Base-by-base conservation (phyloP, 1,140 invertebrate genomes). In the Hylaeus volcanicus region DNA sequence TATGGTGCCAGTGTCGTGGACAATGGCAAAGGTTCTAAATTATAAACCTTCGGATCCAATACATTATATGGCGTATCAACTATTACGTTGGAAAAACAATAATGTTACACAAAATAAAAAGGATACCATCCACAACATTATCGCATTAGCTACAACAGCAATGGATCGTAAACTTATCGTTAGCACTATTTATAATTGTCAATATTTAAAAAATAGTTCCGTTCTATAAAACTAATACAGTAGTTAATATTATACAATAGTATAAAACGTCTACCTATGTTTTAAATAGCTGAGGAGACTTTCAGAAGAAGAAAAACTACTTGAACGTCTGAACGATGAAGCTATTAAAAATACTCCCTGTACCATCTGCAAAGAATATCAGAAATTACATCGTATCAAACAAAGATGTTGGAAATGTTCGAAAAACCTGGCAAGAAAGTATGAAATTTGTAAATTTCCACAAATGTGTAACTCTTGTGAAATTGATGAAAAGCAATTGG, bases 1-100 rank as follows among this genome's bases (percentile, higher is more conserved):
- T 12, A 83, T 90, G 82, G 63, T 76, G 9, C 87, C 88, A 15
- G 55, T 91, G n/a, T 65, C 85, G 26, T 91, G 88, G 89, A 88
- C 88, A 12, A 48, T 89, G 56, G 79, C 64, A n/a, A 86, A 66
- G 82, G 68, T 68, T 56, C 76, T 87, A 48, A 70, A 79, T 37
- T 87, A 84, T 55, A 73, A 74, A 43, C 88, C 89, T 60, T 75
- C 85, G 14, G 75, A 89, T 75, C 85, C 88, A 8, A 43, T 76
- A 45, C 69, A 91, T 75, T 89, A 87, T 45, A 84, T 84, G 6
- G 79, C 78, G 4, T 77, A 86, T 58, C 82, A 90, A 70, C 65
- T 91, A 48, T 43, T 89, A 56, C 63, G 71, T 43, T 91, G 89
- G 88, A 82, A 73, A 58, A 66, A 82, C 43, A 78, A 69, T 5